These are phyloP conservation scores for Hyperoplus lanceolatus DNA, from an alignment of 2,797 vertebrate genomes.

Conservation along the genomic window DNA sequence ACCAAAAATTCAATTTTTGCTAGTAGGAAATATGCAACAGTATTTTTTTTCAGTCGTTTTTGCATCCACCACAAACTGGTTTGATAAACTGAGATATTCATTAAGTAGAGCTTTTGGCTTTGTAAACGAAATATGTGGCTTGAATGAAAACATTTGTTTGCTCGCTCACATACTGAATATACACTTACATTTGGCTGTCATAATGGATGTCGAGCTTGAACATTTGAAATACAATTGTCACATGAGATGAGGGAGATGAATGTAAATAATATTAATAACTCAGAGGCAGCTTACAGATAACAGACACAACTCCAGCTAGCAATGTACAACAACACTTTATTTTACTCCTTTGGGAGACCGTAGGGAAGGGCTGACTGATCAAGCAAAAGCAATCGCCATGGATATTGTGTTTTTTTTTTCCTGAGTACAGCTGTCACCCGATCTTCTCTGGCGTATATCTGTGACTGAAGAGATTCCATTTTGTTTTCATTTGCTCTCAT, in stretches of 20 bases:
- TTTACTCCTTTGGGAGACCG: conserved; percentile 1
- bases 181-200: neutral
- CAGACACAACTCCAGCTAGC: neutral
- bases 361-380: conserved; percentile 14
- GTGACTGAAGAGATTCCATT: conserved; percentile 32
- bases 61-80: neutral
- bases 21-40: too few relatives aligned
- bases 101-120: too few relatives aligned
- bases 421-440: conserved; percentile 33
- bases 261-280: neutral
- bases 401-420: conserved; percentile 26
- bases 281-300: neutral
- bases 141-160: neutral
- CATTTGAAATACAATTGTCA: neutral
- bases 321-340: conserved; percentile 3
- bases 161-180: neutral
- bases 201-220: neutral
- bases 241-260: too few relatives aligned
- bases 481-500: conserved; percentile 22
- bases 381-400: conserved; percentile 20
- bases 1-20: too few relatives aligned
- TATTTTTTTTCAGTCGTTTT: neutral
- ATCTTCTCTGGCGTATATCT: conserved; percentile 25
- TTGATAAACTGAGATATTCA: neutral
- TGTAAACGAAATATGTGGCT: neutral